Evolutionary conservation across 2,888 invertebrate species (phyloP).

Genomic region (Teinopalpus imperialis): DNA sequence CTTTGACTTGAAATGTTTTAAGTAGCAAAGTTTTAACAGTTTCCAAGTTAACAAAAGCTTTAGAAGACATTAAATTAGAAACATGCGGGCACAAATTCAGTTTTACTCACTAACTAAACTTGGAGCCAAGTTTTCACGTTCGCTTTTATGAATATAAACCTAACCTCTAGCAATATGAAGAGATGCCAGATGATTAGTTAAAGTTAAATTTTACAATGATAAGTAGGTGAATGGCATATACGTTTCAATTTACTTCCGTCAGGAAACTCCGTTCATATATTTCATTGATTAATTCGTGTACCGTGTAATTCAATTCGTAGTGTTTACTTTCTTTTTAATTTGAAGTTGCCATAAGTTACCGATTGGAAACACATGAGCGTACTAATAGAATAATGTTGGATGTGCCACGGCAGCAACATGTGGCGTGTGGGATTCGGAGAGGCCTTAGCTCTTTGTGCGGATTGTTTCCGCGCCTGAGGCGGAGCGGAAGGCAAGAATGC

Average conservation of each 20-base stretch:
- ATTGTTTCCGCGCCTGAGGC: conserved; percentile 43
- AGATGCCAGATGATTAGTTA: no score
- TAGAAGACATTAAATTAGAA: conserved; percentile 7
- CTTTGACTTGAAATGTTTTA: conserved; percentile 2
- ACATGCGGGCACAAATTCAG: conserved; percentile 1
- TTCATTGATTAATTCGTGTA: no score
- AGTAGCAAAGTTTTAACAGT: conserved; percentile 10
- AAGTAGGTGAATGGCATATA: no score
- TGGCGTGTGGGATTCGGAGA: conserved; percentile 16
- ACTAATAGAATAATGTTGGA: neutral
- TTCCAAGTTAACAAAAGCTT: conserved; percentile 6
- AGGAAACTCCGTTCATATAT: no score
- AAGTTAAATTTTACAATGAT: no score
- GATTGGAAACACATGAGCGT: neutral
- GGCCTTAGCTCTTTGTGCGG: conserved; percentile 50
- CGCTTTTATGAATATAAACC: no score
- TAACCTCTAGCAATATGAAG: no score
- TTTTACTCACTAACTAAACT: conserved; percentile 2
- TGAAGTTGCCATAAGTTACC: neutral
- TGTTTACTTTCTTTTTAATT: neutral
- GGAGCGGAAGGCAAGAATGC: conserved; percentile 70
- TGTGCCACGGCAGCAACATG: conserved; percentile 21
- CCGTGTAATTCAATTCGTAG: no score
- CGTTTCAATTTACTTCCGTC: no score
- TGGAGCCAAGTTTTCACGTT: no score